These are phyloP conservation scores for Piscicola geometra DNA, from an alignment of 2,888 invertebrate species.

Conservation along the genomic window DNA sequence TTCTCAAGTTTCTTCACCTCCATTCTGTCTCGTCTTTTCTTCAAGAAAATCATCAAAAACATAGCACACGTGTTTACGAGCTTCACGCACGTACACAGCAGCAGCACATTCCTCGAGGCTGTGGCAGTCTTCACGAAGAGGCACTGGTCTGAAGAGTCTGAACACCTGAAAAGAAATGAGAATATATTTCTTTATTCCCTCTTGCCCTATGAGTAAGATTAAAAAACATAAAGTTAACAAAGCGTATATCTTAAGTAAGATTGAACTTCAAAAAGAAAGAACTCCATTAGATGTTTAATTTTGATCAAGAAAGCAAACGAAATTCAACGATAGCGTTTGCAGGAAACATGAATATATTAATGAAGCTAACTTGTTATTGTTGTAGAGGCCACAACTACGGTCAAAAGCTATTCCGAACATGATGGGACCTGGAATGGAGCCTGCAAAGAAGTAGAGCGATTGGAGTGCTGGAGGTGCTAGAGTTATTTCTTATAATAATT, in stretches of 20 bases:
- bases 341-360: no score
- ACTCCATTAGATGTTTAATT: no score
- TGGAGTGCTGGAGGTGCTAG: no score
- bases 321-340: no score
- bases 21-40: background rate
- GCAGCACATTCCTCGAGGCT: background rate
- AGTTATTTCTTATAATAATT: no score
- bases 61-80: background rate
- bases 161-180: background rate
- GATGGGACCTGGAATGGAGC: slow-evolving; percentile 49
- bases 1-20: background rate
- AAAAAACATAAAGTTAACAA: no score
- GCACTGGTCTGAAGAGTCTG: background rate
- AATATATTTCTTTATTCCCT: no score
- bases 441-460: no score
- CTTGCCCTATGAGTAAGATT: no score
- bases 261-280: no score
- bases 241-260: no score
- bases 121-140: background rate
- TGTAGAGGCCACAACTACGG: slow-evolving; percentile 46
- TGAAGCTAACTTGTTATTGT: background rate
- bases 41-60: background rate
- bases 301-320: no score
- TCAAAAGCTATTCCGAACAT: slow-evolving; percentile 48
- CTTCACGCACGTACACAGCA: background rate